Evolutionary conservation across 2,888 invertebrate species (phyloP).

Genomic region (Cosmorhoe ocellata): DNA sequence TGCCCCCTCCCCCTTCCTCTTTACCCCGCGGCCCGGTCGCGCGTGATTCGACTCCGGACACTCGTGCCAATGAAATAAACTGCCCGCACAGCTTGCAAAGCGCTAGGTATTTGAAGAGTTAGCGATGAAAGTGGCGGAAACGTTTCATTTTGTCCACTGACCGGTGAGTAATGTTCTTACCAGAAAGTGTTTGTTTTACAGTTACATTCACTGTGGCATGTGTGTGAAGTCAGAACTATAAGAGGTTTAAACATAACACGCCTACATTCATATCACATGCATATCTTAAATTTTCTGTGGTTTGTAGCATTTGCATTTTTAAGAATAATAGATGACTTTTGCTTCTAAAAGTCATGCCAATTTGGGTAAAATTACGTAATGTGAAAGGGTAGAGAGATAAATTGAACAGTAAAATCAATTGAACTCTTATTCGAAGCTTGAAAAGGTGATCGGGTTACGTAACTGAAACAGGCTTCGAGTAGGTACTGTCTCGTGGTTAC

Average conservation of each 20-base stretch:
- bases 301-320: no score
- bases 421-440: slow-evolving; percentile 33
- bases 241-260: no score
- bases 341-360: background rate
- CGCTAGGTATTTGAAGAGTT: slow-evolving; percentile 57
- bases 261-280: no score
- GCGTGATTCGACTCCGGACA: slow-evolving; percentile 73
- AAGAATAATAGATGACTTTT: no score
- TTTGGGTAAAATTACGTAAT: slow-evolving; percentile 27
- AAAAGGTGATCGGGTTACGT: slow-evolving; percentile 42
- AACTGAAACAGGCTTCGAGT: slow-evolving; percentile 35
- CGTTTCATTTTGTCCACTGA: slow-evolving; percentile 48
- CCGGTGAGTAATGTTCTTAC: slow-evolving; percentile 33
- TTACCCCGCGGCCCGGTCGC: slow-evolving; percentile 42
- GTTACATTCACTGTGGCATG: no score
- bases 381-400: slow-evolving; percentile 40
- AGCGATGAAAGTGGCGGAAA: slow-evolving; percentile 67
- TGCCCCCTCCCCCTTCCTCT: slow-evolving; percentile 42
- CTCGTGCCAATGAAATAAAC: slow-evolving; percentile 71
- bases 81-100: slow-evolving; percentile 73
- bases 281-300: no score
- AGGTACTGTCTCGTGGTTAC: slow-evolving; percentile 17
- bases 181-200: no score
- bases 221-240: no score
- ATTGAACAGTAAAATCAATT: slow-evolving; percentile 34